Conservation (phyloP, 2,797 vertebrate genomes). For the Xiphophorus birchmanni region DNA sequence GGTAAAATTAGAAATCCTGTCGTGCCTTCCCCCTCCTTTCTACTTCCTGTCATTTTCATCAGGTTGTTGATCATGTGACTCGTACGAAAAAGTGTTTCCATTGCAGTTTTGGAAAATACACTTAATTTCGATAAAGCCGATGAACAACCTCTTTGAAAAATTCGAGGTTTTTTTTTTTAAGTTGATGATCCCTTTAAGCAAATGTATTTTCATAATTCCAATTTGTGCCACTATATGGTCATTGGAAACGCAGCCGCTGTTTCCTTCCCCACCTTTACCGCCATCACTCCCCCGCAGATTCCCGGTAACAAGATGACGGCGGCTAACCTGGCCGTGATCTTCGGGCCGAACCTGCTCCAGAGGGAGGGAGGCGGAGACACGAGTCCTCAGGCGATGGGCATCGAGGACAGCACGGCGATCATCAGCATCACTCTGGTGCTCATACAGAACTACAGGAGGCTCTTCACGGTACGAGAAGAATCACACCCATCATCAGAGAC, state of each 20-base stretch:
- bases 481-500: neutral
- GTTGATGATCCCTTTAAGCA: no score
- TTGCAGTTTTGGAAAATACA: no score
- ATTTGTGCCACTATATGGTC: neutral
- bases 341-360: conserved; percentile 92
- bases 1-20: no score
- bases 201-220: no score
- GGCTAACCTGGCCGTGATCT: conserved; percentile 91
- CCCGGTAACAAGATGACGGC: conserved; percentile 94
- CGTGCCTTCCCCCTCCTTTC: no score
- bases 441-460: conserved; percentile 86
- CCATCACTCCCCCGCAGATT: conserved; percentile 70
- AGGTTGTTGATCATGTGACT: no score
- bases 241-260: neutral
- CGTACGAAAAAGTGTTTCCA: no score
- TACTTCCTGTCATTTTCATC: no score
- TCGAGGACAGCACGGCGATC: conserved; percentile 88
- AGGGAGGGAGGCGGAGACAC: conserved; percentile 77
- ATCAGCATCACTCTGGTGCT: conserved; percentile 87
- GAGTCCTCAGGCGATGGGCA: conserved; percentile 75
- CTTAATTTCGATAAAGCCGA: no score
- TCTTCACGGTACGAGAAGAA: conserved; percentile 84
- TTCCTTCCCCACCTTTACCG: neutral
- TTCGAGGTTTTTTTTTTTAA: no score
- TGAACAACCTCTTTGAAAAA: no score